Conservation (phyloP, 2,113 vertebrate genomes). For the Noturus placidus region DNA sequence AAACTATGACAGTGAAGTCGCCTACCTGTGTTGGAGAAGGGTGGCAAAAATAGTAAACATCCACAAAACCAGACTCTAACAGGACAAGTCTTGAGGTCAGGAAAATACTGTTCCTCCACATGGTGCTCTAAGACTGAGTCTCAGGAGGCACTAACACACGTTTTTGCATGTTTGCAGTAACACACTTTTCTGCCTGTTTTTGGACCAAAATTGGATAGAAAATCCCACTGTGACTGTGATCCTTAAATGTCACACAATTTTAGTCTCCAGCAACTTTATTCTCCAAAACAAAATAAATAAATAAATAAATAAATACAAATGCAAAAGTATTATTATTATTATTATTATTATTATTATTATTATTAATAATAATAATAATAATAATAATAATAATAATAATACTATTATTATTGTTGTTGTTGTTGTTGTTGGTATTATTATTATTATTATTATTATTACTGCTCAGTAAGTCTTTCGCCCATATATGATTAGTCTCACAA, state of each 20-base stretch:
- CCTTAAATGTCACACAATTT: background rate
- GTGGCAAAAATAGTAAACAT: background rate
- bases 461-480: background rate
- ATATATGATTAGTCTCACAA: background rate
- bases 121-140: background rate
- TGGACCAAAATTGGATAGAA: background rate
- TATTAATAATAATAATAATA: too few species aligned
- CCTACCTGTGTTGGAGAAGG: background rate
- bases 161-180: too few species aligned
- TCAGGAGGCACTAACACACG: background rate
- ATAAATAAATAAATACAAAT: too few species aligned
- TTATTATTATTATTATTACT: background rate
- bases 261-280: background rate
- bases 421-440: background rate
- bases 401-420: too few species aligned
- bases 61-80: background rate
- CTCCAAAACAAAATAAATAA: background rate
- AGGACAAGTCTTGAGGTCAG: background rate
- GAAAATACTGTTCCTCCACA: background rate
- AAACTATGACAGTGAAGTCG: background rate
- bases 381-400: too few species aligned
- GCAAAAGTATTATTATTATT: background rate
- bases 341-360: conserved; percentile 9
- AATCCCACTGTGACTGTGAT: background rate
- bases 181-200: background rate